Evolutionary conservation across 2,113 vertebrate genomes (phyloP), one percentile per base, ranked within the genome.

Genomic region (Spea bombifrons): DNA sequence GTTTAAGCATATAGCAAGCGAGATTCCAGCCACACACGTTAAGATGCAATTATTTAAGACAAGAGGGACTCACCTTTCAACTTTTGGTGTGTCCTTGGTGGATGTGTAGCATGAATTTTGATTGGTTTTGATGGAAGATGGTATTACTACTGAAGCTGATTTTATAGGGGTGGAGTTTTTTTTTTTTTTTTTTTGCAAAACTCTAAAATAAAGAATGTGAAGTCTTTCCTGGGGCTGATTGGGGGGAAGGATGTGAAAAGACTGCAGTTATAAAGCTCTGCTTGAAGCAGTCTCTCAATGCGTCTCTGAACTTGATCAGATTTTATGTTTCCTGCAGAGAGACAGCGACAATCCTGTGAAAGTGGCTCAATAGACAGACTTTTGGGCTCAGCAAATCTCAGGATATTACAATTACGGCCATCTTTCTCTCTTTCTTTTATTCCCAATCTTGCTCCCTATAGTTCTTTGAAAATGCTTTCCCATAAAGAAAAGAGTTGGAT

Each of bases 251-350:
- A 90, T 89, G 91, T 92, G 91, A 95, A 94, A 92, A 92, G 87
- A 86, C 89, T 87, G 91, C 88, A 88, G 93, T 94, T 94, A 93
- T 90, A 96, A 95, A 96, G 94, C 93, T 84, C 94, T 90, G 94
- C 94, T 95, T 94, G 92, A 94, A 94, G 92, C 86, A 46, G 76
- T 86, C 90, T 92, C 92, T 95, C 91, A 90, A 82, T 88, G 92
- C 89, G 94, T 89, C 95, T 96, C 92, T 97, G 95, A 97, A 97
- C 95, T 96, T 96, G 95, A 97, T 97, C 94, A 96, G 95, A 96
- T 94, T 94, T 90, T 94, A 87, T 89, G 93, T 94, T 95, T 97
- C 95, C 94, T 95, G 95, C 93, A 94, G 94, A 89, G 94, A 95
- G 93, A 92, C 92, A 92, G 94, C 92, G 89, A 93, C 91, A 88